Evolutionary conservation across 37 sponge, comb jelly and placozoan species (phyloP).

Genomic region (Beroe ovata): DNA sequence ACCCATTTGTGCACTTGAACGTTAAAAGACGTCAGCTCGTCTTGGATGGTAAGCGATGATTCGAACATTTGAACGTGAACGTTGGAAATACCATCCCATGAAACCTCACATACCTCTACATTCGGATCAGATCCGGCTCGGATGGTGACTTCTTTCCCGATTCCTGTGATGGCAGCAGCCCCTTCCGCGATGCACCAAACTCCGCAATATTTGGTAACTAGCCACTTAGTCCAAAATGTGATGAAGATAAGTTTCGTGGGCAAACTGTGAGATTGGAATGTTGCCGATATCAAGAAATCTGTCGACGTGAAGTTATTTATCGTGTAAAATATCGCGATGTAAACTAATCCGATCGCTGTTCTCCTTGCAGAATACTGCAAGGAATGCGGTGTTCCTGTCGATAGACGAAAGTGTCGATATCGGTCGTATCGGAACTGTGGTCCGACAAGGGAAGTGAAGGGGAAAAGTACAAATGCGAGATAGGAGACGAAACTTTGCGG

Average conservation of each 20-base stretch:
- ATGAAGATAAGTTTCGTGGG: conserved; percentile 42
- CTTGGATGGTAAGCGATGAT: conserved; percentile 51
- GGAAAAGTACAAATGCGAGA: neutral
- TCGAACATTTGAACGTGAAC: conserved; percentile 20
- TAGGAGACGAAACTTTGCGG: conserved; percentile 13
- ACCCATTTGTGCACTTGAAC: conserved; percentile 41
- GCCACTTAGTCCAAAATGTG: conserved; percentile 62
- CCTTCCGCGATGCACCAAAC: conserved; percentile 25
- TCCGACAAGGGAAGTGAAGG: neutral
- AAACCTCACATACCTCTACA: neutral
- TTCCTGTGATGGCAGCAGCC: neutral
- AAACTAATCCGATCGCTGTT: neutral
- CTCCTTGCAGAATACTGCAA: neutral
- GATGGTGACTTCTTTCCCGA: neutral
- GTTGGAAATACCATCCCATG: conserved; percentile 16
- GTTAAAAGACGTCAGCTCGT: conserved; percentile 49
- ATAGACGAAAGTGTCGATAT: neutral
- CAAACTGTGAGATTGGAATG: neutral
- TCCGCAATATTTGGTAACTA: conserved; percentile 25
- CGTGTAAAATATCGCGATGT: conserved; percentile 20
- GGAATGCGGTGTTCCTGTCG: neutral
- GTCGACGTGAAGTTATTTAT: neutral
- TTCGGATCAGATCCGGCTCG: neutral
- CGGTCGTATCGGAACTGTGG: conserved; percentile 40
- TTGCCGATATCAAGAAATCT: neutral